A percentile compares a stretch with the other conserved stretches of the same genome.
Conservation (phyloP, 1,140 invertebrate species). For the Drosophila albomicans region DNA sequence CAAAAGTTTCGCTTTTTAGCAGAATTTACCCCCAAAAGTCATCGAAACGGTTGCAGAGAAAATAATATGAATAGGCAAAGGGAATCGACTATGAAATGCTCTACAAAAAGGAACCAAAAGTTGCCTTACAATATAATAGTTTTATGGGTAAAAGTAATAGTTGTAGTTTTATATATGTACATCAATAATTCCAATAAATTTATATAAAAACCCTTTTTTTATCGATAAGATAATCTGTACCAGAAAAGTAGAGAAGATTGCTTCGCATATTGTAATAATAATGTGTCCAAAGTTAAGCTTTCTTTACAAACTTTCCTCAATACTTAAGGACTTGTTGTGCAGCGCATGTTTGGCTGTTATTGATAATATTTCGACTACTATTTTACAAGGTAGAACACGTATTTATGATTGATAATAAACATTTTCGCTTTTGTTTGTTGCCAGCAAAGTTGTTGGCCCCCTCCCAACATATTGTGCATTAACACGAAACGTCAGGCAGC, state of each 20-base stretch:
- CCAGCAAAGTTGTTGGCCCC: conserved; percentile 11
- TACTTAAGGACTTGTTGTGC: background rate
- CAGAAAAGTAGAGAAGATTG: too few species aligned
- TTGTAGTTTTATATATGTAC: too few species aligned
- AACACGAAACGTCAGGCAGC: conserved; percentile 31
- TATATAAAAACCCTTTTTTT: too few species aligned
- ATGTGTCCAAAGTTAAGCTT: too few species aligned
- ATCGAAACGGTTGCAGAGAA: conserved; percentile 12
- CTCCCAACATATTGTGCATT: conserved; percentile 17
- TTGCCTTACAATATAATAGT: too few species aligned
- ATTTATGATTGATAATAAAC: conserved; percentile 47
- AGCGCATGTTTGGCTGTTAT: background rate
- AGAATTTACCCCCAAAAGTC: conserved; percentile 48
- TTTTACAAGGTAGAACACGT: background rate
- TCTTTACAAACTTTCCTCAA: background rate
- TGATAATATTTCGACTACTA: conserved; percentile 19
- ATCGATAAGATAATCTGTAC: too few species aligned
- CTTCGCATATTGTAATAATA: too few species aligned
- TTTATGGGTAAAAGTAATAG: too few species aligned
- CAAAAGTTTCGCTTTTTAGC: conserved; percentile 64
- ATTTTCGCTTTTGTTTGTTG: conserved; percentile 41
- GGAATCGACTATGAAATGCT: background rate
- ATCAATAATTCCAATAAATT: too few species aligned
- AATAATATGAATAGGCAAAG: conserved; percentile 24
- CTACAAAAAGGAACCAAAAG: background rate